Conservation (phyloP, 2,888 invertebrate genomes). For the Junonia oenone region DNA sequence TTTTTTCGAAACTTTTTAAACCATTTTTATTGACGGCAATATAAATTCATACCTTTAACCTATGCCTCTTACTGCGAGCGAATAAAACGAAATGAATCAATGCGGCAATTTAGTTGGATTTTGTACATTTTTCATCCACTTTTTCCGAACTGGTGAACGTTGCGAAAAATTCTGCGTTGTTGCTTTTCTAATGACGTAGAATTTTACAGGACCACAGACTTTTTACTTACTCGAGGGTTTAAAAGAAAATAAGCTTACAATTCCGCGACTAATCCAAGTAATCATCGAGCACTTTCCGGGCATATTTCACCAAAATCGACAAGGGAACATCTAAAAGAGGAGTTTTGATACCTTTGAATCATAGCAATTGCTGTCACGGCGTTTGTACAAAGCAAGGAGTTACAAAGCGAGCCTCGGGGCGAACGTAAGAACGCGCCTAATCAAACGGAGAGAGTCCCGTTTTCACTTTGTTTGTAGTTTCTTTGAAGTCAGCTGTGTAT, state of each 20-base stretch:
- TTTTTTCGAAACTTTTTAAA: slow-evolving; percentile 24
- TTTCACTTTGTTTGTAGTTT: slow-evolving; percentile 70
- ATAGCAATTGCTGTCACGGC: slow-evolving; percentile 7
- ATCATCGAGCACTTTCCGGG: not conserved
- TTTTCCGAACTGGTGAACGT: not conserved
- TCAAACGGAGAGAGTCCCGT: slow-evolving; percentile 65
- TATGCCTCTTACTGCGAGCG: slow-evolving; percentile 15
- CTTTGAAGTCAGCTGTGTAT: slow-evolving; percentile 54
- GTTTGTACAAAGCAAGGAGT: slow-evolving; percentile 51
- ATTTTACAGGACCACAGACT: not conserved
- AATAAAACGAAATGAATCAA: slow-evolving; percentile 14
- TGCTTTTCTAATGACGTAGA: not conserved
- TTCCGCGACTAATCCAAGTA: not conserved
- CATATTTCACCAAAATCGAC: slow-evolving; percentile 47
- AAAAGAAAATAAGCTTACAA: too few species aligned
- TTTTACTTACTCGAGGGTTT: too few species aligned
- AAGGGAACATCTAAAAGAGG: slow-evolving; percentile 31
- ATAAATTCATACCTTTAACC: slow-evolving; percentile 25
- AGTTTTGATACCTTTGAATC: slow-evolving; percentile 11
- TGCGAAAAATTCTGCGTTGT: not conserved
- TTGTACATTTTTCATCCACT: not conserved
- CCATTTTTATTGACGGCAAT: slow-evolving; percentile 28
- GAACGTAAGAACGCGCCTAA: slow-evolving; percentile 65
- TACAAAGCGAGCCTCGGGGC: slow-evolving; percentile 68
- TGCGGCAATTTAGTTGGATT: slow-evolving; percentile 5